Conservation (phyloP, 2,113 vertebrate species). For the Menidia beryllina region DNA sequence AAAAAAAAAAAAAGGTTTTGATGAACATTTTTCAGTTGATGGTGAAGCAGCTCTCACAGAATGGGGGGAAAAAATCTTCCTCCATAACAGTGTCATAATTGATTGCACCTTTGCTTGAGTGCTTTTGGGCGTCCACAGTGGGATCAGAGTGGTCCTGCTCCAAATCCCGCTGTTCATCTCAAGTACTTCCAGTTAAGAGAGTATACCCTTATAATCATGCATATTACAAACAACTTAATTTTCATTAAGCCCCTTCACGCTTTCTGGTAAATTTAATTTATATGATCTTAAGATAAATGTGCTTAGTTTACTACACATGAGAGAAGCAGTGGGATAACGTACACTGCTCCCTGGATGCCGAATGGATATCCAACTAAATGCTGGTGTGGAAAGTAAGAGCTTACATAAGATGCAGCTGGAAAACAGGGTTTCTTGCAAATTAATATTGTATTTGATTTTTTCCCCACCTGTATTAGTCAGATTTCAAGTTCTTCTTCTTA, state of each 20-base stretch:
- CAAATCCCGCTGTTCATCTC: conserved; percentile 46
- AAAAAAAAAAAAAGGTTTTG: background rate
- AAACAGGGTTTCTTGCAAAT: background rate
- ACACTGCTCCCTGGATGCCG: conserved; percentile 2
- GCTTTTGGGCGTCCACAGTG: conserved; percentile 27
- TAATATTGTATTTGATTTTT: no score
- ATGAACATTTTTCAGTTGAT: background rate
- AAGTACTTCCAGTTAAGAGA: conserved; percentile 34
- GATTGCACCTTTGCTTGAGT: conserved; percentile 31
- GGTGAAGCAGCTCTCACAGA: background rate
- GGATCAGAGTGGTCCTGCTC: conserved; percentile 20
- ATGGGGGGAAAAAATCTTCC: conserved; percentile 14
- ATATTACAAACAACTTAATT: conserved; percentile 77
- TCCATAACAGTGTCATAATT: conserved; percentile 14
- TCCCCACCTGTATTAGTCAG: no score
- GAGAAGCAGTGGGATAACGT: conserved; percentile 26
- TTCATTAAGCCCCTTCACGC: conserved; percentile 72
- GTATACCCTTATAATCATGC: conserved; percentile 69
- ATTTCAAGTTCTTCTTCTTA: background rate
- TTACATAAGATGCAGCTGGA: background rate
- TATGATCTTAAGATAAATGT: conserved; percentile 64
- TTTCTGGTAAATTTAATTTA: conserved; percentile 67
- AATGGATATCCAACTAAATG: conserved; percentile 18
- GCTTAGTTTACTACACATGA: conserved; percentile 45
- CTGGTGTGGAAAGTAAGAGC: background rate